Base-by-base conservation (phyloP, 2,797 vertebrate genomes). In the Salarias fasciatus region DNA sequence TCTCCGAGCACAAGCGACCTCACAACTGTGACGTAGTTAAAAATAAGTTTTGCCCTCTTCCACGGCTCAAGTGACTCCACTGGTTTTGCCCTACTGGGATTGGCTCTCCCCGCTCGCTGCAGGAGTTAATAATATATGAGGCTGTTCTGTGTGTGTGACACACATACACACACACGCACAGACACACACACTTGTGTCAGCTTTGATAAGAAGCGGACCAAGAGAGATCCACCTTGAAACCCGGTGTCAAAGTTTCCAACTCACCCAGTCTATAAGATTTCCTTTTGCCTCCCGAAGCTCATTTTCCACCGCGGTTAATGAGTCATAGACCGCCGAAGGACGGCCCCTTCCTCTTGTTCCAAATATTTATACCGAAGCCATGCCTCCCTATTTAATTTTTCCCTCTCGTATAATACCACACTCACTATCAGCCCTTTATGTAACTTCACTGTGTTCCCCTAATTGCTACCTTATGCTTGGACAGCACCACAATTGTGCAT, bases 91-190 rank as follows among this genome's bases (percentile, higher is more conserved):
- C 24, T 37, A 8, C 55, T 48, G 53, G 42, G 55, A 36, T 18
- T 18, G 40, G 36, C 52, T 57, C 30, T 48, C 58, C 44, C 5
- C 14, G 15, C 53, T 61, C 6, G 7, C 73, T 62, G 51, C 81
- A 80, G 52, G 53, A 68, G 82, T 93, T 90, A 93, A 92, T 92
- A 91, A 92, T 91, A 88, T 44, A 91, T 89, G 74, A 91, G 75
- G 61, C 67, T 63, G 69, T 29, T 83, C 82, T 77, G 65, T 80
- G 79, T 61, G 4, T 50, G 51, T 53, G 33, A 36, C 41, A 42
- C 63, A 59, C 61, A 60, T 56, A 61, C 75, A 62, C 60, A 68
- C 54, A 54, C 74, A 47, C 63, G 51, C 30, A 37, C 36, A 37
- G 5, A 53, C 36, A 47, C 44, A 48, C 52, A 10, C 35, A 7